Percentiles rank a stretch among this genome's conserved stretches.
Conservation (phyloP, 2,888 invertebrate species). For the Brachyptera putata region DNA sequence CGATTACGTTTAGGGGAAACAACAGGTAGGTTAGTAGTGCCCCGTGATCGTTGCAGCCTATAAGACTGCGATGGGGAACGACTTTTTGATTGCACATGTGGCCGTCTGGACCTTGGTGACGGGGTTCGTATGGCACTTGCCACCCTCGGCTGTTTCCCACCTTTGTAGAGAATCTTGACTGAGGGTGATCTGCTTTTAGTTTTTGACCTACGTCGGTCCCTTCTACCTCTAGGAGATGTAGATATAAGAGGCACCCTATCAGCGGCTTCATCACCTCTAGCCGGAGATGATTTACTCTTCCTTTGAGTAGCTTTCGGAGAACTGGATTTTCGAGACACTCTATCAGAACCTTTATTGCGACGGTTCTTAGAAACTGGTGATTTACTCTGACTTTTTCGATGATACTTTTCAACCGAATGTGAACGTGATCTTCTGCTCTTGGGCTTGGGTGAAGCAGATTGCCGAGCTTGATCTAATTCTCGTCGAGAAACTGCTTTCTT, state of each 20-base stretch:
- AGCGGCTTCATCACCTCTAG: background rate
- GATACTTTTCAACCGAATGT: background rate
- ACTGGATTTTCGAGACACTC: background rate
- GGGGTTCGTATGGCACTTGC: background rate
- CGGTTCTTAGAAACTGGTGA: background rate
- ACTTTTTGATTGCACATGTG: background rate
- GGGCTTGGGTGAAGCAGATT: background rate
- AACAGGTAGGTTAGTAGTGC: background rate
- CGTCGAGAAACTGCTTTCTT: background rate
- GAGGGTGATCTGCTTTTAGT: conserved; percentile 27
- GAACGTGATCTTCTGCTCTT: background rate
- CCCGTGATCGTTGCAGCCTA: conserved; percentile 2
- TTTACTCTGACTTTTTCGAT: background rate
- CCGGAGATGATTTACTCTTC: conserved; percentile 3
- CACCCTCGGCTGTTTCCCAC: background rate
- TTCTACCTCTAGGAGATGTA: background rate
- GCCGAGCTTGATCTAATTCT: background rate
- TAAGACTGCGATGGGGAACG: background rate
- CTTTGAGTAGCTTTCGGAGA: background rate
- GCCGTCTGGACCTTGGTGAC: background rate
- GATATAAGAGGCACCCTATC: background rate
- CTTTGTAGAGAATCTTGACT: background rate
- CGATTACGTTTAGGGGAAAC: conserved; percentile 32
- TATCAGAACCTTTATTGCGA: background rate
- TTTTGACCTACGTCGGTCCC: conserved; percentile 16